Evolutionary conservation across 2,797 vertebrate genomes (phyloP), one percentile per base, ranked within the genome.

Genomic region (Anguilla anguilla): DNA sequence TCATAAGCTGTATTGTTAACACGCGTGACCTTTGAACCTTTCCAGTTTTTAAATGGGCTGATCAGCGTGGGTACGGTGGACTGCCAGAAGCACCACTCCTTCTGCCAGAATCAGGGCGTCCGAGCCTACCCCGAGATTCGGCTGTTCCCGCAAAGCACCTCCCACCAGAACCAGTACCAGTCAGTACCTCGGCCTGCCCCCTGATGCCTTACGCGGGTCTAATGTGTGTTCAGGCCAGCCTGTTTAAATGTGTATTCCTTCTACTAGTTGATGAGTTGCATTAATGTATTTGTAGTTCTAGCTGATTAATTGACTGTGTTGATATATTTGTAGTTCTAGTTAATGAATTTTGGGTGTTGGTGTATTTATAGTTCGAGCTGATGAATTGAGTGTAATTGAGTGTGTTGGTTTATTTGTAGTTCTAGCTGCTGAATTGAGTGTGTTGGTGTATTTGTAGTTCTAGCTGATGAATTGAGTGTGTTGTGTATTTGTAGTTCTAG

Each of bases 121-220:
- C 96, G 94, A 22, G 96, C 96, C 3, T 99, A 99, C 88, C 98
- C 98, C 28, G 98, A 99, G 91, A 96, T 99, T 92, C 96, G 98
- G 86, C 96, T 99, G 88, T 98, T 95, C 88, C 94, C 96, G 11
- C 94, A 91, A 87, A 97, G 95, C 87, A 92, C 94, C 89, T 93
- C 91, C 88, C 92, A 88, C 64, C 91, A 89, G 92, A 93, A 94
- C 91, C 94, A 89, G 1, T 96, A 96, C 91, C 94, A 96, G 97
- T 98, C 93, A 94, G 97, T 96, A 88, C 91, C 87, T 0, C 1
- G 46, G 25, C 31, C 53, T 85, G 11, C 11, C 5, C 61, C 61
- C 6, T 67, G n/a, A n/a, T 2, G 9, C 22, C 7, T 9, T 51
- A 9, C 79, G 28, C 72, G 15, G 55, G 55, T 15, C 55, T 57